Base-by-base conservation (phyloP, 2,888 invertebrate genomes). In the Dexiosoma caninum region DNA sequence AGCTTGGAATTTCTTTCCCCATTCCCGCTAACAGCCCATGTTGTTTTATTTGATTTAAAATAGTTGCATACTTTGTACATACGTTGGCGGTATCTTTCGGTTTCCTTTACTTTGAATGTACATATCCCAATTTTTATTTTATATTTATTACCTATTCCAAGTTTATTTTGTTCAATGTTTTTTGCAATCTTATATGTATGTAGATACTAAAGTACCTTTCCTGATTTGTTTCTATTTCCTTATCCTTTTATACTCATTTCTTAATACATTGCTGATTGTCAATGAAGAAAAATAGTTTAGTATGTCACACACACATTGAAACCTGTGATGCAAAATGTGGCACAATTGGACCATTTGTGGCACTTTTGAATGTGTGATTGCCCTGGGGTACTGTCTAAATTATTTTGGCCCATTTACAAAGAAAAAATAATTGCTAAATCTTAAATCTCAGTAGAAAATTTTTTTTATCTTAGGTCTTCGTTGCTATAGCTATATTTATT, bases 221-320 rank as follows among this genome's bases (percentile, higher is more conserved):
- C 9, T 40, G 16, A 3, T 1, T 46, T 46, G 16, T 10, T 12
- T 23, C 27, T 27, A 27, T 3, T 27, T 27, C n/a, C n/a, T 30
- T 21, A 30, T 19, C 19, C 37, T 21, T n/a, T 46, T 46, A 6
- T 46, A 21, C 12, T 1, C 16, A 9, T 30, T n/a, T n/a, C n/a
- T 51, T 4, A 21, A 2, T 46, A n/a, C 6, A 7, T 23, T 32
- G 16, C 14, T 51, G 1, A 14, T 40, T 27, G 19, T 57, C 59
- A 53, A 35, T 30, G 53, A 9, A 14, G 12, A 55, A 60, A 81
- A 81, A 81, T 81, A 81, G 81, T 81, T 81, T 81, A 81, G 81
- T 81, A 81, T 81, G 81, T 81, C 81, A 81, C 32, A 1, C 44
- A 6, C n/a, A n/a, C n/a, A n/a, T n/a, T n/a, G n/a, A n/a, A n/a